Conservation (phyloP, 2,113 vertebrate genomes). For the Orcinus orca region DNA sequence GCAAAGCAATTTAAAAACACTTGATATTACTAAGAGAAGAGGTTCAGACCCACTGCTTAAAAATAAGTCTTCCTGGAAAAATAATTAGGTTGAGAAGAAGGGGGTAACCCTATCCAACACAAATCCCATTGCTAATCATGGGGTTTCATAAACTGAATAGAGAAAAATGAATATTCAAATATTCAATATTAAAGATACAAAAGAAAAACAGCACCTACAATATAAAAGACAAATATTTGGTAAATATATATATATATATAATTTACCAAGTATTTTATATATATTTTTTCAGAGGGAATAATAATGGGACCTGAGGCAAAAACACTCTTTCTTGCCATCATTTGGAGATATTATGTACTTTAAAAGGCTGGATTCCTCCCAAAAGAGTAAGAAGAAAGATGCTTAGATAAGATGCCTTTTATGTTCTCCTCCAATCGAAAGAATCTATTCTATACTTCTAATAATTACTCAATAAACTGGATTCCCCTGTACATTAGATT, state of each 20-base stretch:
- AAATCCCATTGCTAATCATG: not conserved
- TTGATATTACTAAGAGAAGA: slow-evolving; percentile 40
- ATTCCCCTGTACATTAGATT: not conserved
- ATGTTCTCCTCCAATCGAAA: not conserved
- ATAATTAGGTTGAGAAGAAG: slow-evolving; percentile 36
- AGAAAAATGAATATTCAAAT: not conserved
- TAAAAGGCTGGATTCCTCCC: not conserved
- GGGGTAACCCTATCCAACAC: not conserved
- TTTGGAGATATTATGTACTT: not conserved
- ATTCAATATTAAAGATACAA: not conserved
- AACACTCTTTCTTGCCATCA: not conserved
- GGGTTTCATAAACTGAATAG: slow-evolving; percentile 31
- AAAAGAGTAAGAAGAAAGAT: slow-evolving; percentile 25
- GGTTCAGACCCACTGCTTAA: slow-evolving; percentile 34
- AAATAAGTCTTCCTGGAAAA: slow-evolving; percentile 8
- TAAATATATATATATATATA: not conserved
- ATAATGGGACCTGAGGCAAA: not conserved
- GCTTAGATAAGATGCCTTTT: not conserved
- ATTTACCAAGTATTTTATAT: not conserved
- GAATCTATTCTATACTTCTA: slow-evolving; percentile 31
- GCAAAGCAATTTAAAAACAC: slow-evolving; percentile 48
- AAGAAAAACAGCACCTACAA: not conserved
- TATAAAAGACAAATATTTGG: not conserved
- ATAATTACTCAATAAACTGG: not conserved
- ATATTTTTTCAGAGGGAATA: not conserved